Percentiles rank a stretch among this genome's conserved stretches.
Conservation (phyloP, 2,113 vertebrate genomes). For the Carlito syrichta region DNA sequence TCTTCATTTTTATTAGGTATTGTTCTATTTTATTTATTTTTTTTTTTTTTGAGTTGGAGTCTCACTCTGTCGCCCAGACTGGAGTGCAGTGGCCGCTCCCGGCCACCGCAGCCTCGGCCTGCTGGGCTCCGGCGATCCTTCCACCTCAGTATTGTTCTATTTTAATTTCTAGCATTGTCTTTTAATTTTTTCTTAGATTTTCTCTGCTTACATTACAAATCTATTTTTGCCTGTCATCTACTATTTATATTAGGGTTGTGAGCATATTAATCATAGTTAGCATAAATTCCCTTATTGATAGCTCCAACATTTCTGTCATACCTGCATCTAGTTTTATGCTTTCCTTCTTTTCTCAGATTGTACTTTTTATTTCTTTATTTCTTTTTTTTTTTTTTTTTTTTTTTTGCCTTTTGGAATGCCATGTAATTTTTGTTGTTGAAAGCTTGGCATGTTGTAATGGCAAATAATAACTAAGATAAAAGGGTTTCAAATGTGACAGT, state of each 20-base stretch:
- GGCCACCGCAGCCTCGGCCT: too few species aligned
- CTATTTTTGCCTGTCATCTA: neutral
- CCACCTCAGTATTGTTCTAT: neutral
- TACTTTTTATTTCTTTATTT: too few species aligned
- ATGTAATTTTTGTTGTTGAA: neutral
- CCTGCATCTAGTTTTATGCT: neutral
- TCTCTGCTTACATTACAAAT: neutral
- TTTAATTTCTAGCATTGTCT: neutral
- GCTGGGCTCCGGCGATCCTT: too few species aligned
- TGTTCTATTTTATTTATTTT: too few species aligned
- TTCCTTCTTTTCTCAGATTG: neutral
- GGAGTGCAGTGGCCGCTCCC: too few species aligned
- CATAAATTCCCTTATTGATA: neutral
- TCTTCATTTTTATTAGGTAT: neutral
- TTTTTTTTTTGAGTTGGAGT: too few species aligned
- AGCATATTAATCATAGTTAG: neutral
- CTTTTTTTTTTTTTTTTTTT: neutral
- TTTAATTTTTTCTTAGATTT: neutral
- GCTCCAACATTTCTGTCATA: neutral
- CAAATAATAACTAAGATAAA: neutral
- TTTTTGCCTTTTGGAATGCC: neutral
- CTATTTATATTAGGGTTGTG: neutral
- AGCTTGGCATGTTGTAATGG: neutral
- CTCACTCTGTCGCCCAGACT: too few species aligned
- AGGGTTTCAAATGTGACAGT: neutral